Evolutionary conservation across 2,113 vertebrate genomes (phyloP).

Genomic region (Nothoprocta perdicaria): DNA sequence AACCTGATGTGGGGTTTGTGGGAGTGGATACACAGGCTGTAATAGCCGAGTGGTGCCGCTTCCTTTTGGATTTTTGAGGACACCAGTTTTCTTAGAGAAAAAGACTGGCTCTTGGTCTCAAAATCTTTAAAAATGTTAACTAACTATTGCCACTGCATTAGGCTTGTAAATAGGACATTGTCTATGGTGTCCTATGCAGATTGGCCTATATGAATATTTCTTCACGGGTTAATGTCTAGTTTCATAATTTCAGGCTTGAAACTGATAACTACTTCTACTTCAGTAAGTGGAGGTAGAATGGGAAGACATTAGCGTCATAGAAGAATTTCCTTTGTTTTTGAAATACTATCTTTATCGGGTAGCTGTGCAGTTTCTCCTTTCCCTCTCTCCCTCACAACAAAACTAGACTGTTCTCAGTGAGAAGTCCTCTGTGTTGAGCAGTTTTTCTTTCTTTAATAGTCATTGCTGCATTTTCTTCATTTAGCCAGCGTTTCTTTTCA

Average conservation of each 20-base stretch:
- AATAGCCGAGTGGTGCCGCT: background rate
- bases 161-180: background rate
- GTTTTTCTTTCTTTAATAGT: background rate
- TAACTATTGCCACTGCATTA: background rate
- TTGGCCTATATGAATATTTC: background rate
- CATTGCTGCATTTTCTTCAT: background rate
- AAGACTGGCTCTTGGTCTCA: background rate
- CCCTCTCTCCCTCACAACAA: rapidly evolving
- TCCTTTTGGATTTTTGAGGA: background rate
- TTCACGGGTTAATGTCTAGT: background rate
- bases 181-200: background rate
- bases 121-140: background rate
- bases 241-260: background rate
- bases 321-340: background rate
- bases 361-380: background rate
- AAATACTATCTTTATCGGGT: background rate
- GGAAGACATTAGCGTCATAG: background rate
- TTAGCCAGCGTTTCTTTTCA: background rate
- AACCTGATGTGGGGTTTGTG: background rate
- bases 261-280: background rate
- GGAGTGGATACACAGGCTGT: background rate
- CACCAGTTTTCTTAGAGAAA: background rate
- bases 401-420: background rate
- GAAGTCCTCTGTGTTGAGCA: background rate
- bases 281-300: background rate